Percentiles rank a stretch among this genome's conserved stretches.
These are phyloP conservation scores for Channa striata DNA, from an alignment of 2,797 vertebrate species.

Conservation along the genomic window DNA sequence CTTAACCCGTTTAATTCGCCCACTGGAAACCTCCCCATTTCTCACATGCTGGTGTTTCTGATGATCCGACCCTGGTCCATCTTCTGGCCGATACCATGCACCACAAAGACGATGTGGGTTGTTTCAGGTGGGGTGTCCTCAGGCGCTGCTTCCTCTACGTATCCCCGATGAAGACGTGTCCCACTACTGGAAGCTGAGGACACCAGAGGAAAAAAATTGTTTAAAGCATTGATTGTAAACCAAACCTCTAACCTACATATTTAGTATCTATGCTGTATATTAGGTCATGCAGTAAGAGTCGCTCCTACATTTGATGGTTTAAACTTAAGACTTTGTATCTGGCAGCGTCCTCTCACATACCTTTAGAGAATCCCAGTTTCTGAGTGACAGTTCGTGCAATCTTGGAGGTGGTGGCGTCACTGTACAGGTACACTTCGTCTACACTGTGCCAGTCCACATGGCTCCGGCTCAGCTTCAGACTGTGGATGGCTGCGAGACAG, in stretches of 20 bases:
- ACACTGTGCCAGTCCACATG: slow-evolving; percentile 95
- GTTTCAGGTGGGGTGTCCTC: slow-evolving; percentile 95
- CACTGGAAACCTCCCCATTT: not conserved
- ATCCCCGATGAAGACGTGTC: slow-evolving; percentile 94
- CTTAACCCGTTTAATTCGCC: slow-evolving; percentile 19
- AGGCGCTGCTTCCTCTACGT: slow-evolving; percentile 93
- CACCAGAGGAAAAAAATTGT: not conserved
- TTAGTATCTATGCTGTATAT: too few relatives aligned
- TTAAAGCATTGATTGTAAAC: not conserved
- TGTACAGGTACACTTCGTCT: slow-evolving; percentile 94
- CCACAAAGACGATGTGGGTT: slow-evolving; percentile 95
- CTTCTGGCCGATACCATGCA: slow-evolving; percentile 97
- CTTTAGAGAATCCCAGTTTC: slow-evolving; percentile 94
- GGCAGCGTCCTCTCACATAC: slow-evolving; percentile 59
- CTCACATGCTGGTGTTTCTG: slow-evolving; percentile 96
- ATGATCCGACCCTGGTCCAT: slow-evolving; percentile 99
- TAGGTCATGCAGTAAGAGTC: too few relatives aligned
- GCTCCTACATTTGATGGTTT: not conserved
- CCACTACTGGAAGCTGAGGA: slow-evolving; percentile 93
- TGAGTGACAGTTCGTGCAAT: slow-evolving; percentile 93
- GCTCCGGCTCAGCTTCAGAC: slow-evolving; percentile 91
- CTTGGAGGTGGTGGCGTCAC: slow-evolving; percentile 93
- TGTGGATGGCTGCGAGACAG: slow-evolving; percentile 86
- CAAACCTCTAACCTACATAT: too few relatives aligned
- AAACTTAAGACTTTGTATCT: not conserved